These are phyloP conservation scores for Aspiorhynchus laticeps DNA, from an alignment of 2,113 vertebrate species.

Conservation along the genomic window DNA sequence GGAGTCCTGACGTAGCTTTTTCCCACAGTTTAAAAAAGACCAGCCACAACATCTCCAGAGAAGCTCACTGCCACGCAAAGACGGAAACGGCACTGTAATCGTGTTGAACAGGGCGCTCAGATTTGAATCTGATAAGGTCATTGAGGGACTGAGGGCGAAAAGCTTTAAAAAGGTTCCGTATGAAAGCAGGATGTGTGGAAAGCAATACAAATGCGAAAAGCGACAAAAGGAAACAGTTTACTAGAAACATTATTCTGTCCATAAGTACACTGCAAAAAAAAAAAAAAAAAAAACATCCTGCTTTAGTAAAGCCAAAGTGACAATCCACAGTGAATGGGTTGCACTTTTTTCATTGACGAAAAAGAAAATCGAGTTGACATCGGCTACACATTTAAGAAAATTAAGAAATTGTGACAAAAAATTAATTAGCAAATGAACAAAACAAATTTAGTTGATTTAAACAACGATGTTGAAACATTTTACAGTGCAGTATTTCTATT, in stretches of 20 bases:
- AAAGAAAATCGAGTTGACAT: background rate
- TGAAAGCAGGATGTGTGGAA: constrained; percentile 1
- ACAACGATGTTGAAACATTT: background rate
- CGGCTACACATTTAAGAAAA: background rate
- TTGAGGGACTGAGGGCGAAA: background rate
- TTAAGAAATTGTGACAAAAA: background rate
- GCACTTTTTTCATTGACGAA: background rate
- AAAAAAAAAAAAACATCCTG: background rate
- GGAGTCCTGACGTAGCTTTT: background rate
- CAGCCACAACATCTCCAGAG: background rate
- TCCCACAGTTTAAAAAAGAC: constrained; percentile 11
- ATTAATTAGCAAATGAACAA: background rate
- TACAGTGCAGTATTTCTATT: background rate
- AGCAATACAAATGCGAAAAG: background rate
- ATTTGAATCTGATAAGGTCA: constrained; percentile 15
- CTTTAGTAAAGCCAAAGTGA: background rate
- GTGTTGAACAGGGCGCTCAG: background rate
- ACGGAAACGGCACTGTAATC: constrained; percentile 12
- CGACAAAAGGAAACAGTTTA: background rate
- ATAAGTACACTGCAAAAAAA: background rate
- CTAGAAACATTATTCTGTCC: constrained; percentile 7
- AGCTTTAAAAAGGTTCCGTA: background rate
- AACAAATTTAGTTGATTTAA: background rate
- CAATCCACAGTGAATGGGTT: background rate
- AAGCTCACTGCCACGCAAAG: background rate